Percentiles rank a stretch among this genome's conserved stretches.
Evolutionary conservation across 2,797 vertebrate species (phyloP).

Genomic region (Bovichtus diacanthus): DNA sequence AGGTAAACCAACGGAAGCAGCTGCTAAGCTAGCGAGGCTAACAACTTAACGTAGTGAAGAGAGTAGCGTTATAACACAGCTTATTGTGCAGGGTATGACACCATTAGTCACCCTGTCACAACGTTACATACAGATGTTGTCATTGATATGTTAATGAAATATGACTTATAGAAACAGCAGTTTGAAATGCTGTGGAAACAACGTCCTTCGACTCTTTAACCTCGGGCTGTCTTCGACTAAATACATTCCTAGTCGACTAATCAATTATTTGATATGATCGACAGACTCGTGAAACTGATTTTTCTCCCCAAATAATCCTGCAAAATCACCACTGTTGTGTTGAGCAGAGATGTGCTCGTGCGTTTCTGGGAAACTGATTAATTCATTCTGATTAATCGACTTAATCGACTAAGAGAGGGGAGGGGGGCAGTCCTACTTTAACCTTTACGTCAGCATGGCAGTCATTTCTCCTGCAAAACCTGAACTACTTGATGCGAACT

Average conservation of each 20-base stretch:
- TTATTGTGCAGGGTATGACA: accelerated
- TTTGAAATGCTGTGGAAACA: background rate
- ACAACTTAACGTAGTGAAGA: background rate
- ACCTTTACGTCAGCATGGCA: too few relatives aligned
- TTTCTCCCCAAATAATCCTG: too few relatives aligned
- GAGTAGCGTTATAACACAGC: background rate
- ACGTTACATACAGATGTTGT: background rate
- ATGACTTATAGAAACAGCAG: background rate
- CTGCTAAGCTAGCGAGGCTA: slow-evolving; percentile 53
- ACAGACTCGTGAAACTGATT: too few relatives aligned
- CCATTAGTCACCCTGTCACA: background rate
- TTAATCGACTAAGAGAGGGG: too few relatives aligned
- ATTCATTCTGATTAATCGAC: too few relatives aligned
- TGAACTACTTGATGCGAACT: background rate
- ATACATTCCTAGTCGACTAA: too few relatives aligned
- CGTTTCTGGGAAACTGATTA: too few relatives aligned
- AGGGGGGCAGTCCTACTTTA: too few relatives aligned
- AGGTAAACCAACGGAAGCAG: slow-evolving; percentile 81
- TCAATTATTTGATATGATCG: too few relatives aligned
- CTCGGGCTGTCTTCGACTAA: too few relatives aligned
- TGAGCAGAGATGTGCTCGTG: too few relatives aligned
- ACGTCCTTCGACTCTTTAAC: background rate
- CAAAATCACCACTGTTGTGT: too few relatives aligned
- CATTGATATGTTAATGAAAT: background rate
- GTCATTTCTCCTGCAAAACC: background rate